Percentiles rank a stretch among this genome's conserved stretches.
These are phyloP conservation scores for Mus caroli DNA, from an alignment of 2,797 vertebrate species.

Conservation along the genomic window DNA sequence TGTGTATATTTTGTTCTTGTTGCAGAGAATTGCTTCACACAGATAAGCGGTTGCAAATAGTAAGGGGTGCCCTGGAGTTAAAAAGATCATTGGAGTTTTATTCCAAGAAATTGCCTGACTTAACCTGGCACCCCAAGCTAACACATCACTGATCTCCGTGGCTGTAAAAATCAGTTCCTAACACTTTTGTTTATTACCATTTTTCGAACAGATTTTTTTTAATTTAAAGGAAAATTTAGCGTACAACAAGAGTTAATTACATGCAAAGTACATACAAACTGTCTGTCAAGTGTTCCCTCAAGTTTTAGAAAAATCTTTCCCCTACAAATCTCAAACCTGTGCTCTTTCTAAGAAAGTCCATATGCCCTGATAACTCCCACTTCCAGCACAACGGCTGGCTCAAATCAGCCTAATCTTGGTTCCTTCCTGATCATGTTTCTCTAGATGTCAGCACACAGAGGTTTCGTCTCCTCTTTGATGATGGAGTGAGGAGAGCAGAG, in stretches of 20 bases:
- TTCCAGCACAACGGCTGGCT: not conserved
- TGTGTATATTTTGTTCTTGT: slow-evolving; percentile 56
- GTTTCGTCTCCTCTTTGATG: not conserved
- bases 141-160: slow-evolving; percentile 19
- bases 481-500: not conserved
- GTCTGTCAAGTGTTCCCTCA: not conserved
- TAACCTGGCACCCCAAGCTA: slow-evolving; percentile 62
- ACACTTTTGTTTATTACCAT: slow-evolving; percentile 34
- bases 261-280: slow-evolving; percentile 36
- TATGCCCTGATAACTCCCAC: not conserved
- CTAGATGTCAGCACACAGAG: not conserved
- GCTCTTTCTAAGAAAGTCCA: not conserved
- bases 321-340: slow-evolving; percentile 9
- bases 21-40: slow-evolving; percentile 75
- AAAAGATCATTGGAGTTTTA: slow-evolving; percentile 68
- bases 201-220: slow-evolving; percentile 53
- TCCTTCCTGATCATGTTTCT: not conserved
- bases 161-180: slow-evolving; percentile 65
- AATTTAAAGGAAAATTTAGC: slow-evolving; percentile 55
- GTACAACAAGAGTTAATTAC: slow-evolving; percentile 33
- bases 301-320: slow-evolving; percentile 4
- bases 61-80: slow-evolving; percentile 58
- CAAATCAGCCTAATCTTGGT: not conserved
- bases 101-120: slow-evolving; percentile 60
- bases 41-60: slow-evolving; percentile 74